Evolutionary conservation across 1,140 invertebrate genomes (phyloP).

Genomic region (Brachionus angularis): DNA sequence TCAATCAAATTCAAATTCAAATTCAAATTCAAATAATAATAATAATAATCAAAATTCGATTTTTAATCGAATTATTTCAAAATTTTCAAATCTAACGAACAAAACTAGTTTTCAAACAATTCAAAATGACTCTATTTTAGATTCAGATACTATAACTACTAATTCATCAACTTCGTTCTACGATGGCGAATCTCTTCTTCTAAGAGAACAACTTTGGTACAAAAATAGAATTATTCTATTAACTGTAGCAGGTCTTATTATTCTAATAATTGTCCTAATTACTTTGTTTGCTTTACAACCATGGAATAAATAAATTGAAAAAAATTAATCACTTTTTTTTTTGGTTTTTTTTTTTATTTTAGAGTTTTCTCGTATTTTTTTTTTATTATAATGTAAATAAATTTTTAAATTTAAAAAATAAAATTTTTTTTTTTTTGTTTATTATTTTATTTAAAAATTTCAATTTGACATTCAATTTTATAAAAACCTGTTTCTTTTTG

Average conservation of each 20-base stretch:
- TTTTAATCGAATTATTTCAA: too few species aligned
- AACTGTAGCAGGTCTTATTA: conserved; percentile 9
- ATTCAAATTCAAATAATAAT: too few species aligned
- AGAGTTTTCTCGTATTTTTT: too few species aligned
- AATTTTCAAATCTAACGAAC: too few species aligned
- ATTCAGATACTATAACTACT: conserved; percentile 15
- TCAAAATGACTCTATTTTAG: too few species aligned
- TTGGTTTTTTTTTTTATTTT: conserved; percentile 10
- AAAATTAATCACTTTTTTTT: too few species aligned
- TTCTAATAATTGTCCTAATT: conserved; percentile 8
- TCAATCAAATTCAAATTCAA: too few species aligned
- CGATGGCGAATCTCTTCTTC: background rate
- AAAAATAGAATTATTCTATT: conserved; percentile 32
- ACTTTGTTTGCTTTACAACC: conserved; percentile 20
- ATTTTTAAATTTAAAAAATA: too few species aligned
- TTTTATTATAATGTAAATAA: too few species aligned
- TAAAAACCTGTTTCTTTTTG: background rate
- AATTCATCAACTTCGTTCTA: conserved; percentile 1
- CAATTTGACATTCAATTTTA: conserved; percentile 3
- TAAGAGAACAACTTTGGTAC: conserved; percentile 29
- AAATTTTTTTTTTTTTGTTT: background rate
- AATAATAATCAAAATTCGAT: too few species aligned
- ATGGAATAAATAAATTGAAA: conserved; percentile 3
- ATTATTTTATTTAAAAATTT: conserved; percentile 3
- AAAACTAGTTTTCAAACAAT: too few species aligned